phyloP scores from a whole-genome alignment of 2,797 vertebrate genomes.

The Acanthopagrus latus region DNA sequence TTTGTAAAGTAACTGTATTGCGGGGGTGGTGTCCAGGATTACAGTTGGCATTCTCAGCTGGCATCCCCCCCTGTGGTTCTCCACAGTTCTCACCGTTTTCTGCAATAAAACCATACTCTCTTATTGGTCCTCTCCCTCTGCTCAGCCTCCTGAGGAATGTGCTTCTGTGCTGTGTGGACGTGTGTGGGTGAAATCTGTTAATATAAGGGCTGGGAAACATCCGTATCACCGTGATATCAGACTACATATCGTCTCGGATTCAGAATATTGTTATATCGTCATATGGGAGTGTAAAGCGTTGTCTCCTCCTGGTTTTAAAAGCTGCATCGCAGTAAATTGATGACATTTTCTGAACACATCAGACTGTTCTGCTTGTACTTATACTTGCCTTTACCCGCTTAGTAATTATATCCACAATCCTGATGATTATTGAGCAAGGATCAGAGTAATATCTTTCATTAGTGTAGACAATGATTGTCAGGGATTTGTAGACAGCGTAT shows the following conservation, averaged over 20 bases:
- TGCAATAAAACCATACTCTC: constrained; percentile 43
- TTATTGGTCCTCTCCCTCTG: constrained; percentile 27
- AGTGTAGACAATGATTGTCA: not conserved
- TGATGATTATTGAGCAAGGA: not conserved
- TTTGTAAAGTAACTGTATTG: constrained; percentile 12
- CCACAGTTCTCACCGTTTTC: constrained; percentile 41
- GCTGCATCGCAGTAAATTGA: no score
- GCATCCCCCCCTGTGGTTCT: constrained; percentile 9
- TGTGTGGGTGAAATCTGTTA: constrained; percentile 11
- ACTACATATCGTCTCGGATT: no score
- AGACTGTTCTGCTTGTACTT: no score
- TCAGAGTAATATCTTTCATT: not conserved
- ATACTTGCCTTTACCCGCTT: no score
- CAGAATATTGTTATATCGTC: no score
- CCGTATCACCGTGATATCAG: no score
- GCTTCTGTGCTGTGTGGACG: constrained; percentile 6
- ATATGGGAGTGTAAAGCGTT: no score
- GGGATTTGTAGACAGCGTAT: not conserved
- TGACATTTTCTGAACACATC: no score
- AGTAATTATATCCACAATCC: no score
- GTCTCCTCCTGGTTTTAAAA: no score
- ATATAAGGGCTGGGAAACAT: no score
- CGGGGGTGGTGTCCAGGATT: constrained; percentile 1
- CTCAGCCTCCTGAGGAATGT: constrained; percentile 8
- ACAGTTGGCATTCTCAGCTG: constrained; percentile 27